Percentiles rank a stretch among this genome's conserved stretches.
These are phyloP conservation scores for Paralichthys olivaceus DNA, from an alignment of 2,113 vertebrate genomes.

Conservation along the genomic window DNA sequence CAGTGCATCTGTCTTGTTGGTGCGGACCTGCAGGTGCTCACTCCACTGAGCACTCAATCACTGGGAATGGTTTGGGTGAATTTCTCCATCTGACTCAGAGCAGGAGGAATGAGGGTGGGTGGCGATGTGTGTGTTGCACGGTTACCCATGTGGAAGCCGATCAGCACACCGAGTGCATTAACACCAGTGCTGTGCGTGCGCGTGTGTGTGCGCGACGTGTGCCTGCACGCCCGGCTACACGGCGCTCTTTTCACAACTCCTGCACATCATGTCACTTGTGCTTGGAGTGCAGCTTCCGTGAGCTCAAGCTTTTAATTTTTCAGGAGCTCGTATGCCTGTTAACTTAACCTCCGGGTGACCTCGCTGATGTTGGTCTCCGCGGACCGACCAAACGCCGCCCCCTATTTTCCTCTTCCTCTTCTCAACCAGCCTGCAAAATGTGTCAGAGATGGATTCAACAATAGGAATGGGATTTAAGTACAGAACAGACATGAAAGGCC, in stretches of 20 bases:
- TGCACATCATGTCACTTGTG: slow-evolving; percentile 61
- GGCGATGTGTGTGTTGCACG: slow-evolving; percentile 51
- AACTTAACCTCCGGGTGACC: slow-evolving; percentile 81
- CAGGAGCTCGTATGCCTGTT: slow-evolving; percentile 75
- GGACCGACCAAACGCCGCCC: slow-evolving; percentile 31
- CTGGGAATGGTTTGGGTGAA: slow-evolving; percentile 45
- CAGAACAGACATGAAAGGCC: slow-evolving; percentile 60
- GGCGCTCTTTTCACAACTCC: slow-evolving; percentile 48
- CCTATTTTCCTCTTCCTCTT: slow-evolving; percentile 22
- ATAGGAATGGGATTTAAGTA: slow-evolving; percentile 64
- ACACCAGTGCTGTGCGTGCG: slow-evolving; percentile 38
- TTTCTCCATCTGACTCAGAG: slow-evolving; percentile 54
- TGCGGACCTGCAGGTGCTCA: slow-evolving; percentile 55
- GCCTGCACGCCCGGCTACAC: slow-evolving; percentile 10
- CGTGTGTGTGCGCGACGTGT: slow-evolving; percentile 8
- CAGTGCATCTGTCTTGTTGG: slow-evolving; percentile 54
- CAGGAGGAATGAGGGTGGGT: slow-evolving; percentile 31
- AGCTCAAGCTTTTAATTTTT: slow-evolving; percentile 81
- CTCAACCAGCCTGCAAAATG: slow-evolving; percentile 38
- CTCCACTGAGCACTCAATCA: slow-evolving; percentile 71
- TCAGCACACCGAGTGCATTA: slow-evolving; percentile 64
- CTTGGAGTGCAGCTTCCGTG: slow-evolving; percentile 71
- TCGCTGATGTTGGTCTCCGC: slow-evolving; percentile 69
- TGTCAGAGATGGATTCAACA: slow-evolving; percentile 53
- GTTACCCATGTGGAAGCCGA: slow-evolving; percentile 62